Evolutionary conservation across 2,888 invertebrate species (phyloP).

Genomic region (Caenorhabditis sp.): DNA sequence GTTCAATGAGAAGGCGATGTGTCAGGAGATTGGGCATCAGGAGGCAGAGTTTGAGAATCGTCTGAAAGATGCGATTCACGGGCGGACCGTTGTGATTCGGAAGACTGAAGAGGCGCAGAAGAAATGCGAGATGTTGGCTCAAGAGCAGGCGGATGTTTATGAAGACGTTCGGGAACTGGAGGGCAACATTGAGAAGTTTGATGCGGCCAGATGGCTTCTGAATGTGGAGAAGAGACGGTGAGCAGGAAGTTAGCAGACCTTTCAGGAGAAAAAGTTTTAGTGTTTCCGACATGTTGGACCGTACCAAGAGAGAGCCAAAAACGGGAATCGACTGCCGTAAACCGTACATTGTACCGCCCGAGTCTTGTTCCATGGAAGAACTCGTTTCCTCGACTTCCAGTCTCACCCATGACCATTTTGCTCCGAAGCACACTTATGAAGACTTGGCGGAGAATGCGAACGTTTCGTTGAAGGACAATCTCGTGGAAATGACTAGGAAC

Average conservation of each 20-base stretch:
- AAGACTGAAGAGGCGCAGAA: conserved; percentile 47
- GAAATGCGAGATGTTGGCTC: conserved; percentile 30
- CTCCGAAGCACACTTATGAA: conserved; percentile 24
- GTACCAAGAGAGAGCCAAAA: conserved; percentile 54
- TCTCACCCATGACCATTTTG: conserved; percentile 37
- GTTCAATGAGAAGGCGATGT: conserved; percentile 64
- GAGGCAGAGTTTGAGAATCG: conserved; percentile 56
- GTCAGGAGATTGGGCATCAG: conserved; percentile 60
- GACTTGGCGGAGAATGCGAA: neutral
- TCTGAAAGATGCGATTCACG: conserved; percentile 39
- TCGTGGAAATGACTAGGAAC: neutral
- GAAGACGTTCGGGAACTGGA: conserved; percentile 56
- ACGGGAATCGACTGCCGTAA: conserved; percentile 37
- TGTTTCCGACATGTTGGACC: conserved; percentile 57
- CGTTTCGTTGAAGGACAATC: neutral
- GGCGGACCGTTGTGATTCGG: neutral
- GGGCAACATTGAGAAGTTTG: conserved; percentile 51
- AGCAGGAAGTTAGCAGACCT: too few species aligned
- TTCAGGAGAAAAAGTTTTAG: conserved; percentile 5
- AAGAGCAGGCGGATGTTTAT: conserved; percentile 53
- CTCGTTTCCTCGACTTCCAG: conserved; percentile 39
- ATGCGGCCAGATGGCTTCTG: conserved; percentile 55
- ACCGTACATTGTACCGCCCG: conserved; percentile 37
- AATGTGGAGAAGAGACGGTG: conserved; percentile 60
- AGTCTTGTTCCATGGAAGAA: conserved; percentile 38